Base-by-base conservation (phyloP, 2,888 invertebrate species). In the Drosophila ochracea region DNA sequence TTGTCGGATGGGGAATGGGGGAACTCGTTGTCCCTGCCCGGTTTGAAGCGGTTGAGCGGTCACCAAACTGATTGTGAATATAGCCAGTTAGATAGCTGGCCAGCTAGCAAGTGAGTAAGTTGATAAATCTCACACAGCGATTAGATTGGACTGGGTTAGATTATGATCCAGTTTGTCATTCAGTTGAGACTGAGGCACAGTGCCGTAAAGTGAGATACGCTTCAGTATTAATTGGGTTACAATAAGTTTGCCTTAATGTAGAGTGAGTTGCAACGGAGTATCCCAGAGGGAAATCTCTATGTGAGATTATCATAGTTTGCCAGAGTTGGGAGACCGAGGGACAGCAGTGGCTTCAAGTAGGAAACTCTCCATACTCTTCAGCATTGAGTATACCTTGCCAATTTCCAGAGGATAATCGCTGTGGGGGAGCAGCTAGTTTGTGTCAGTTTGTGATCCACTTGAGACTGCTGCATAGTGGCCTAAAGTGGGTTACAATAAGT, bases 101-200 rank as follows among this genome's bases (percentile, higher is more conserved):
- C 9, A n/a, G 9, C 13, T 16, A 9, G 25, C 16, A 2, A 25
- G 3, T 16, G 6, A 37, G 59, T 31, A 47, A 60, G 70, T 66
- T 78, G 66, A 59, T 78, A 76, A 83, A 81, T 85, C 73, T 78
- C 67, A 81, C 81, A 83, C 66, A 71, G 71, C 28, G 86, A 83
- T 83, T 76, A 83, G 83, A 83, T 86, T 73, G 39, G 25, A 28
- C 47, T 4, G 2, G 0, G 9, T 2, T 16, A 47, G 47, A 25
- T 47, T 47, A 47, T 16, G 16, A 25, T 47, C 4, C 25, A 25
- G 25, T 16, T 47, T 47, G 47, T 16, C n/a, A 28, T 33, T 30
- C 16, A 49, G 58, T 11, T 25, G 47, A 13, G 43, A 43, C 21
- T 43, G 13, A 16, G 47, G 13, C 43, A 13, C 10, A 2, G 41